phyloP scores from a whole-genome alignment of 1,140 invertebrate genomes.

The Tyrophagus putrescentiae region DNA sequence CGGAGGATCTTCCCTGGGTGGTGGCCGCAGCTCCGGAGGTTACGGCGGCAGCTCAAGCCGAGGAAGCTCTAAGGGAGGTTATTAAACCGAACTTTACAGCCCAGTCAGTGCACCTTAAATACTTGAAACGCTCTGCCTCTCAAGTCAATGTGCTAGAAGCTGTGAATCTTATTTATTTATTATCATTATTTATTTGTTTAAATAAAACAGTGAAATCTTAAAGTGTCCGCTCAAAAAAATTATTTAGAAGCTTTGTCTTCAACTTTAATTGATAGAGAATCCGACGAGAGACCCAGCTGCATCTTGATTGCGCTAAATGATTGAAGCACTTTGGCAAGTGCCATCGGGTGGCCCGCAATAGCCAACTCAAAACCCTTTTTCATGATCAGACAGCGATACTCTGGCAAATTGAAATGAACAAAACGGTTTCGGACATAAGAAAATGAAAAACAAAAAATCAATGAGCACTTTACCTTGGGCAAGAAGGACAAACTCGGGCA shows the following conservation, averaged over 20 bases:
- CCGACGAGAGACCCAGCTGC: too few species aligned
- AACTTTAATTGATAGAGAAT: too few species aligned
- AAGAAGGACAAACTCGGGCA: constrained; percentile 63
- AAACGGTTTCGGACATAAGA: constrained; percentile 24
- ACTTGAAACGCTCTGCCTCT: constrained; percentile 93
- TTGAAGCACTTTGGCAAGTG: too few species aligned
- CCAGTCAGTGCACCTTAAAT: constrained; percentile 85
- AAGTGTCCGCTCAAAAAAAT: too few species aligned
- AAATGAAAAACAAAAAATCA: constrained; percentile 20
- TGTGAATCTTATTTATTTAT: constrained; percentile 77
- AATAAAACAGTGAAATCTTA: too few species aligned
- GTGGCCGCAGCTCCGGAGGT: not conserved
- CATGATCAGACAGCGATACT: constrained; percentile 59
- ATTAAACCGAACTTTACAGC: constrained; percentile 46
- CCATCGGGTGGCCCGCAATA: constrained; percentile 58
- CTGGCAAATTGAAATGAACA: constrained; percentile 42
- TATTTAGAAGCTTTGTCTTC: too few species aligned
- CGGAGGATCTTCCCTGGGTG: not conserved
- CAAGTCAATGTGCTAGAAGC: constrained; percentile 72
- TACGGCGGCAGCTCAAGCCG: not conserved
- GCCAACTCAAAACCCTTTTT: constrained; percentile 66
- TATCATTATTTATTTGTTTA: constrained; percentile 96
- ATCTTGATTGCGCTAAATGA: too few species aligned
- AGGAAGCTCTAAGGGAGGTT: not conserved
- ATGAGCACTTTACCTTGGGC: constrained; percentile 50